Evolutionary conservation across 2,113 vertebrate genomes (phyloP).

Genomic region (Muntiacus reevesi): DNA sequence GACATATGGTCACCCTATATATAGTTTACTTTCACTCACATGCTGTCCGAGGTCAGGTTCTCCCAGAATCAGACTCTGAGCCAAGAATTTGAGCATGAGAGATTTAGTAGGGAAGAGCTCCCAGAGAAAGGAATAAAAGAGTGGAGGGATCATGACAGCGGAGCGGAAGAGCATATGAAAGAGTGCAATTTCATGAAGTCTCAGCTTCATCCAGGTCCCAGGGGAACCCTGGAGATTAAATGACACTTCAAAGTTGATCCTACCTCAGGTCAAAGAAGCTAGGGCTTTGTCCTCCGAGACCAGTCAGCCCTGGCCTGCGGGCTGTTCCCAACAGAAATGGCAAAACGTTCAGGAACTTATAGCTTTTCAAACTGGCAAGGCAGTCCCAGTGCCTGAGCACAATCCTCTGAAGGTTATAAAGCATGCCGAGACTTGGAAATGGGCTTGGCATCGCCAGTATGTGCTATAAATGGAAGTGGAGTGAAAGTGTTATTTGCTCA

Average conservation of each 20-base stretch:
- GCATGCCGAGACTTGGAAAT: background rate
- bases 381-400: background rate
- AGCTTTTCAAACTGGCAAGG: background rate
- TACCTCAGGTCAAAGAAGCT: background rate
- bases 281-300: background rate
- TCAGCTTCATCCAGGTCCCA: background rate
- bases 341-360: background rate
- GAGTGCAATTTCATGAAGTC: background rate
- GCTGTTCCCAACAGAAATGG: background rate
- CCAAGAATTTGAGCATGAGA: background rate
- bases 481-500: background rate
- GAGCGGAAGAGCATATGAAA: background rate
- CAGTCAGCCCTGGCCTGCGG: background rate
- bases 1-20: background rate
- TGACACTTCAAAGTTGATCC: background rate
- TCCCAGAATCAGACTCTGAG: background rate
- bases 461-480: background rate
- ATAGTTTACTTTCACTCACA: background rate
- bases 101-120: background rate
- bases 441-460: background rate
- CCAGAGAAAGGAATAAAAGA: background rate
- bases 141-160: background rate
- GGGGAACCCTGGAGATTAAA: background rate
- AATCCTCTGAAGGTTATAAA: background rate
- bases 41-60: background rate